Conservation (phyloP, 1,140 invertebrate species). For the Stegodyphus mimosarum region DNA sequence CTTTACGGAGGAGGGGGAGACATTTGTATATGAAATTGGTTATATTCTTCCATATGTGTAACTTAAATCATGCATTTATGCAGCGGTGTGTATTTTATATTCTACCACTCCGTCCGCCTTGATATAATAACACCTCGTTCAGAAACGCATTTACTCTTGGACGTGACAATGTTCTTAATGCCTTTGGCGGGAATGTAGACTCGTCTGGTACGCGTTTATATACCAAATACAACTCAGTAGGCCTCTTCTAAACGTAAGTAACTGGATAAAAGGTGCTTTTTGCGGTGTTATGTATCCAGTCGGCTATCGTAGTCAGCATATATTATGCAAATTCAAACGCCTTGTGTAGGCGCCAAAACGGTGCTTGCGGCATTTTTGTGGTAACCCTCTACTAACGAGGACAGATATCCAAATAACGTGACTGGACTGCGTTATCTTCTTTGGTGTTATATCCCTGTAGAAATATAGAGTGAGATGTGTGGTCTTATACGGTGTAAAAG, state of each 20-base stretch:
- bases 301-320: not conserved
- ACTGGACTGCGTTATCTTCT: constrained; percentile 2
- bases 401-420: constrained; percentile 26
- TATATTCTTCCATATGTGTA: too few species aligned
- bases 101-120: not conserved
- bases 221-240: not conserved
- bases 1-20: too few species aligned
- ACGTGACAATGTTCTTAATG: not conserved
- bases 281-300: not conserved
- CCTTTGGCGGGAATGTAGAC: not conserved
- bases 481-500: constrained; percentile 20
- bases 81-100: not conserved
- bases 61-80: not conserved
- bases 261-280: not conserved
- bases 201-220: not conserved
- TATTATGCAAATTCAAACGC: not conserved
- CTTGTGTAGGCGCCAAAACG: constrained; percentile 1
- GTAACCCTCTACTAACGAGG: constrained; percentile 36
- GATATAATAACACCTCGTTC: not conserved
- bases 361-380: constrained; percentile 1
- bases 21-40: too few species aligned
- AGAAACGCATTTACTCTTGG: not conserved
- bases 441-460: constrained; percentile 7
- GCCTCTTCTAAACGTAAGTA: not conserved
- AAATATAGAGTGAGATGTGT: constrained; percentile 2